Percentiles rank a stretch among this genome's conserved stretches.
phyloP scores from a whole-genome alignment of 2,113 vertebrate genomes.

The Cheilinus undulatus region DNA sequence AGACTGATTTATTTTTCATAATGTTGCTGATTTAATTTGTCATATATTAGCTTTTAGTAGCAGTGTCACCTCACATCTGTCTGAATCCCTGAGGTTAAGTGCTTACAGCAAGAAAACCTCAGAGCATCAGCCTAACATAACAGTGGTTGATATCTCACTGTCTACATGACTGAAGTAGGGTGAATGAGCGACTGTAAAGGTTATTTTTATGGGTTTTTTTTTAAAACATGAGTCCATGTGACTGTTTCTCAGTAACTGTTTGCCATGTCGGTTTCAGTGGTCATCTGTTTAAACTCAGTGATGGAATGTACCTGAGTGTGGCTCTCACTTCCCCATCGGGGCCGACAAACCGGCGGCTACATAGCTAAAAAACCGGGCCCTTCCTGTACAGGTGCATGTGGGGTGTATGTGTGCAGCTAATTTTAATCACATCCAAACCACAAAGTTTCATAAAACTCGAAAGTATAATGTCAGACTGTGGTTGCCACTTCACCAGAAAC shows the following conservation, averaged over 20 bases:
- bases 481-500: background rate
- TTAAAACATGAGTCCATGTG: too few species aligned
- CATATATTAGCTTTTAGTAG: too few species aligned
- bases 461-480: constrained; percentile 41
- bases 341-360: constrained; percentile 51
- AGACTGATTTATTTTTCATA: too few species aligned
- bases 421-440: constrained; percentile 51
- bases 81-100: too few species aligned
- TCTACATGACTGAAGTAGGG: too few species aligned
- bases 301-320: constrained; percentile 63
- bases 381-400: constrained; percentile 75
- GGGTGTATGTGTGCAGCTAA: constrained; percentile 42
- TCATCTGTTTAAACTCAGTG: constrained; percentile 56
- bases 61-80: too few species aligned
- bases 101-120: too few species aligned
- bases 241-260: constrained; percentile 47
- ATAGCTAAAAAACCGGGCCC: constrained; percentile 48
- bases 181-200: background rate
- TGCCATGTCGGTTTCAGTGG: constrained; percentile 44
- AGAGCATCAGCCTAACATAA: too few species aligned
- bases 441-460: constrained; percentile 48
- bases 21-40: too few species aligned
- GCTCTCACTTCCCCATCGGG: constrained; percentile 69
- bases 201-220: background rate
- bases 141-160: too few species aligned